Evolutionary conservation across 2,888 invertebrate genomes (phyloP).

Genomic region (Hypomecis punctinalis): DNA sequence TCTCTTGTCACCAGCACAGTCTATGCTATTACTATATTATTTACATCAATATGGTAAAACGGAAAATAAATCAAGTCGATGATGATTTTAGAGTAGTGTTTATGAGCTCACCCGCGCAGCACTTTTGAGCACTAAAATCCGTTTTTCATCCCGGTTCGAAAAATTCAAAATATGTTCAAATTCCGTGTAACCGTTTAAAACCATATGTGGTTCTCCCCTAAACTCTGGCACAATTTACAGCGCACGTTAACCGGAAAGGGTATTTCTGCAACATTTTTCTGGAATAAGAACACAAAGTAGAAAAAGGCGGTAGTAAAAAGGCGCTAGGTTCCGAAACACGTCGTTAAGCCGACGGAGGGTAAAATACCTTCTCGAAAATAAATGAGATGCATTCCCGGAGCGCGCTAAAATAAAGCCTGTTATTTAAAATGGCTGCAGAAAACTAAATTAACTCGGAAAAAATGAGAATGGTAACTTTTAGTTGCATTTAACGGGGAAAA

Average conservation of each 20-base stretch:
- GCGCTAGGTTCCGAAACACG: constrained; percentile 28
- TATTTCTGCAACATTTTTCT: constrained; percentile 23
- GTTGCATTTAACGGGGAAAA: neutral
- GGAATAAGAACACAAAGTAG: constrained; percentile 16
- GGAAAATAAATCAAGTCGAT: no score
- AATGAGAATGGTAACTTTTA: neutral
- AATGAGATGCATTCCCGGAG: constrained; percentile 39
- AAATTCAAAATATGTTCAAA: no score
- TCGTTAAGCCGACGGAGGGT: constrained; percentile 37
- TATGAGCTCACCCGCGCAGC: no score
- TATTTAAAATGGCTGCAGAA: constrained; percentile 27
- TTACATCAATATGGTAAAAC: no score
- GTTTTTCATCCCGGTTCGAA: no score
- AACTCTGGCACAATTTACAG: constrained; percentile 5
- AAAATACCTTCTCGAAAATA: constrained; percentile 39
- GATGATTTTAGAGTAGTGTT: no score
- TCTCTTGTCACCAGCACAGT: no score
- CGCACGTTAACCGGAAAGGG: constrained; percentile 2
- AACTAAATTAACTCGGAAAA: constrained; percentile 10
- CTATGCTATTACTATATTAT: no score
- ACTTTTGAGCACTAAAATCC: no score
- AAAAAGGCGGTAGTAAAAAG: constrained; percentile 35
- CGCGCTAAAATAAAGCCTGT: constrained; percentile 29
- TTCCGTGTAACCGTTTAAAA: no score
- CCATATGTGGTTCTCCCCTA: neutral